A percentile compares a stretch with the other conserved stretches of the same genome.
Conservation (phyloP, 2,113 vertebrate genomes). For the Oncorhynchus clarkii region DNA sequence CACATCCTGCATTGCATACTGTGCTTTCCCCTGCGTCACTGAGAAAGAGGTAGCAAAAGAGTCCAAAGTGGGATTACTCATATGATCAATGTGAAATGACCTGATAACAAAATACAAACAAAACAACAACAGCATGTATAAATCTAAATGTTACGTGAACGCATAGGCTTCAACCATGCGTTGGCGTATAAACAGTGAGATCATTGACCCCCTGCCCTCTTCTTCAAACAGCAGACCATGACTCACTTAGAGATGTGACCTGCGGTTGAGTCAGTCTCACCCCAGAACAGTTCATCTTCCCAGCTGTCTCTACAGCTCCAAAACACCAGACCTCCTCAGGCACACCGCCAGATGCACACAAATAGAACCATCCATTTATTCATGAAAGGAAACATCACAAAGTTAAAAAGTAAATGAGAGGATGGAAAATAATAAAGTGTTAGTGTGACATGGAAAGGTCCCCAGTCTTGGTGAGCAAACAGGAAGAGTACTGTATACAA, state of each 20-base stretch:
- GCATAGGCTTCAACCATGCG: too few relatives aligned
- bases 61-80: slow-evolving; percentile 18
- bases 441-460: background rate
- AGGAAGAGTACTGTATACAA: background rate
- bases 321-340: background rate
- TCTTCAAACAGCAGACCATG: background rate
- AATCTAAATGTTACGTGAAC: too few relatives aligned
- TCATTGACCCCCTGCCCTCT: background rate
- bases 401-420: slow-evolving; percentile 8
- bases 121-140: background rate
- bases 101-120: background rate
- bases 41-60: slow-evolving; percentile 17
- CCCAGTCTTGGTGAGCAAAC: background rate
- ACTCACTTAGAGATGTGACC: background rate
- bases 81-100: slow-evolving; percentile 7
- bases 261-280: background rate
- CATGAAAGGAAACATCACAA: background rate
- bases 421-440: slow-evolving; percentile 32
- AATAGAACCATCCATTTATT: background rate
- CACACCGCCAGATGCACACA: background rate
- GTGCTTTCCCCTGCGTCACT: slow-evolving; percentile 23
- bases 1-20: slow-evolving; percentile 32
- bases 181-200: too few relatives aligned
- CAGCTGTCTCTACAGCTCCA: background rate
- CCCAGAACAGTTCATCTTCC: background rate